Evolutionary conservation across 2,113 vertebrate species (phyloP), one percentile per base, ranked within the genome.

Genomic region (Pachycephala philippinensis): DNA sequence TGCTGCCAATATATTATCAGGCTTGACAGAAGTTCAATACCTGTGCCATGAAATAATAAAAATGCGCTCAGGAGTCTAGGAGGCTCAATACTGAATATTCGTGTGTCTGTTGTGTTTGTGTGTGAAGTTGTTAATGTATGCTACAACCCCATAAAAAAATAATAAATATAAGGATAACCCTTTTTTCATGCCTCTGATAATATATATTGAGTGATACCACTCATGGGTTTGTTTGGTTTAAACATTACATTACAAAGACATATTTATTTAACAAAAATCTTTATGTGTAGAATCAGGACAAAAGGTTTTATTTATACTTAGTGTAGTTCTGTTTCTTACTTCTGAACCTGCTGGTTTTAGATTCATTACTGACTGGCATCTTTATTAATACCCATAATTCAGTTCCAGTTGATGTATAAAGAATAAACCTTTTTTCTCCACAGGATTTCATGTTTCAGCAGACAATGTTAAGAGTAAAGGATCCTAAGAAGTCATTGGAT

Each of bases 371-470:
- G 53, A 53, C 35, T 27, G 28, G 6, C 21, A 56, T 50, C 19
- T 68, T 59, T 72, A 10, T 63, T 90, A 84, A 56, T n/a, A 53
- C 5, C 6, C 3, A 3, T 76, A 69, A 64, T 61, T 86, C 54
- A 56, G 3, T 77, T 65, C 35, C 60, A 15, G 8, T 31, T 59
- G 49, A 31, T 71, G 11, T 23, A 12, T 66, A 83, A 92, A 35
- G 28, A 83, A 33, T 90, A 59, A 79, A 37, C 2, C 1, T 14
- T 78, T 56, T 78, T 66, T 30, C 2, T 26, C 70, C 24, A 5
- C 64, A 99, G 99, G 99, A 99, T 90, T 99, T 99, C 89, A 97
- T 99, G 77, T 98, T 99, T 96, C 99, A 99, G 97, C 99, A 99
- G 97, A 99, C 99, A 2, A 99, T 99, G 99, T 97, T 99, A 54